These are phyloP conservation scores for Nephrotoma guestfalica DNA, from an alignment of 2,888 invertebrate genomes.

Conservation along the genomic window DNA sequence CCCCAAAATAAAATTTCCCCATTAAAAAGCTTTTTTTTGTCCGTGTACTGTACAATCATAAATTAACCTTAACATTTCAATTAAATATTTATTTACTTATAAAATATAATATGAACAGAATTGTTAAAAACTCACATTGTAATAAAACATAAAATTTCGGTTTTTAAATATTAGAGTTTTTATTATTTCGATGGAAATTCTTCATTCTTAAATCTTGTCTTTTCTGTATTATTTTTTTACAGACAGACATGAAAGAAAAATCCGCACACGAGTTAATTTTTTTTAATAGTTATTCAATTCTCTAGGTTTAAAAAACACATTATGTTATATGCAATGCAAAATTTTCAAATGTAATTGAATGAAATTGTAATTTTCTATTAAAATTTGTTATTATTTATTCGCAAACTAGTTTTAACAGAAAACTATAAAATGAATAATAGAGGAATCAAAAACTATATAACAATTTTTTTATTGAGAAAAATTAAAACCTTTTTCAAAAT, in stretches of 20 bases:
- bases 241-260: background rate
- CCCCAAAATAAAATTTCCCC: background rate
- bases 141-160: background rate
- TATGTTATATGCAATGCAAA: background rate
- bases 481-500: constrained; percentile 9
- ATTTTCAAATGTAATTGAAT: background rate
- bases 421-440: background rate
- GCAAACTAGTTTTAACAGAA: background rate
- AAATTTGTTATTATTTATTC: background rate
- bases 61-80: background rate
- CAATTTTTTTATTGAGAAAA: background rate
- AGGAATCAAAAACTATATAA: background rate
- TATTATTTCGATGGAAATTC: background rate
- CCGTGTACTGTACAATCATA: background rate
- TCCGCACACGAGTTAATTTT: background rate
- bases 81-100: background rate
- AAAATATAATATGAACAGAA: background rate
- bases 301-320: background rate
- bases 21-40: background rate
- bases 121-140: background rate
- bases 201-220: background rate
- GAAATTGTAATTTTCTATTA: background rate
- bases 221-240: background rate
- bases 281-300: background rate
- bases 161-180: background rate